Evolutionary conservation across 2,113 vertebrate genomes (phyloP).

Genomic region (Gopherus flavomarginatus): DNA sequence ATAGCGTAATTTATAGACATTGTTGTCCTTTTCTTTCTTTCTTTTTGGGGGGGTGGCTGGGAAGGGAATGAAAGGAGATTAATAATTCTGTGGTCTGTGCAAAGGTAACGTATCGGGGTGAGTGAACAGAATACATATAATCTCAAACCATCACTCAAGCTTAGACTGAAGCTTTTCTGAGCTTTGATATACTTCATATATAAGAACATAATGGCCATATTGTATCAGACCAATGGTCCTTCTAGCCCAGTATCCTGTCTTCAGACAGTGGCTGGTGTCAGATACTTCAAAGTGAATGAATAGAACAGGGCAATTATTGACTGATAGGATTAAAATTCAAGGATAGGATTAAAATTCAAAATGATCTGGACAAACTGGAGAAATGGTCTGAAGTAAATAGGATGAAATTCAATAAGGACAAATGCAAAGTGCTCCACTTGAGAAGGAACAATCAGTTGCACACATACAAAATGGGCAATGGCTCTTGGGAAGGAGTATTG

Average conservation of each 20-base stretch:
- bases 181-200: background rate
- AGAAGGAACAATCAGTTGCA: too few species aligned
- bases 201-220: background rate
- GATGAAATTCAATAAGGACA: too few species aligned
- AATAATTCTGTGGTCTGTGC: background rate
- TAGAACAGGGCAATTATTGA: background rate
- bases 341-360: too few species aligned
- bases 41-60: background rate
- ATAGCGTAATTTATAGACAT: constrained; percentile 53
- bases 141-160: background rate
- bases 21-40: constrained; percentile 26
- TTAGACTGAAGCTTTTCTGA: background rate
- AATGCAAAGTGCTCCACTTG: too few species aligned
- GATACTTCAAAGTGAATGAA: background rate
- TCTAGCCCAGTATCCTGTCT: background rate
- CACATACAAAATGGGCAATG: too few species aligned
- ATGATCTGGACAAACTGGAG: too few species aligned
- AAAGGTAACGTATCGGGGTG: background rate
- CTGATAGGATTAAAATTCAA: too few species aligned
- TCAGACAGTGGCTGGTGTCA: background rate
- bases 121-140: background rate
- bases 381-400: too few species aligned
- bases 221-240: background rate
- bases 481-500: too few species aligned
- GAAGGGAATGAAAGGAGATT: background rate